A percentile compares a stretch with the other conserved stretches of the same genome.
Evolutionary conservation across 30 jellyfish, hydroid and myxozoan species (phyloP).

Genomic region (Hydractinia echinata): DNA sequence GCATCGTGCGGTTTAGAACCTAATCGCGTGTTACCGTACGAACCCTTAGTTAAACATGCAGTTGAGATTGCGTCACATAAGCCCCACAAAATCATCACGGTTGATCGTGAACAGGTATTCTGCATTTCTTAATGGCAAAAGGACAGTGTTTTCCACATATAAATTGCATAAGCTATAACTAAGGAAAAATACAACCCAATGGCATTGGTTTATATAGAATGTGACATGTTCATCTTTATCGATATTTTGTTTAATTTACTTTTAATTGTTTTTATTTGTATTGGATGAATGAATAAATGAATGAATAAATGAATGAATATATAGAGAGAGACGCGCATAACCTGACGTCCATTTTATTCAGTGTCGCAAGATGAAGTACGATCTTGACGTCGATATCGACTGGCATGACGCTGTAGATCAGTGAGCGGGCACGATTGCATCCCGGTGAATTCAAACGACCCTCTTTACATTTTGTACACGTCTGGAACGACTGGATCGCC

Average conservation of each 20-base stretch:
- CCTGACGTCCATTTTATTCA: not conserved
- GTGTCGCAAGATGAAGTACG: slow-evolving; percentile 25
- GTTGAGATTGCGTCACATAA: slow-evolving; percentile 38
- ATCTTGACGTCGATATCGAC: slow-evolving; percentile 62
- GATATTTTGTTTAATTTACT: too few relatives aligned
- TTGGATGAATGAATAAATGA: too few relatives aligned
- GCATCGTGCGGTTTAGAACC: slow-evolving; percentile 99
- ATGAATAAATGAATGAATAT: too few relatives aligned
- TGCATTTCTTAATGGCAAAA: too few relatives aligned
- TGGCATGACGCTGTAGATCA: slow-evolving; percentile 89
- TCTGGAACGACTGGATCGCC: slow-evolving; percentile 98
- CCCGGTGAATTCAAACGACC: slow-evolving; percentile 75
- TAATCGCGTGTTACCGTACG: slow-evolving; percentile 72
- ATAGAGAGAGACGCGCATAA: too few relatives aligned
- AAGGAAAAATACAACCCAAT: too few relatives aligned
- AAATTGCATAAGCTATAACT: too few relatives aligned
- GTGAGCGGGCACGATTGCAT: slow-evolving; percentile 83
- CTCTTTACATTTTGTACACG: slow-evolving; percentile 80
- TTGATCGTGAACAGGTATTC: slow-evolving; percentile 74
- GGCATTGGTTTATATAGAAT: too few relatives aligned
- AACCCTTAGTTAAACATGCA: slow-evolving; percentile 83
- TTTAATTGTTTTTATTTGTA: not conserved
- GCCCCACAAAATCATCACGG: slow-evolving; percentile 78
- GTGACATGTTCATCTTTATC: too few relatives aligned
- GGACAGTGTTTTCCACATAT: too few relatives aligned